Conservation (phyloP, 2,113 vertebrate species). For the Gambusia holbrooki region DNA sequence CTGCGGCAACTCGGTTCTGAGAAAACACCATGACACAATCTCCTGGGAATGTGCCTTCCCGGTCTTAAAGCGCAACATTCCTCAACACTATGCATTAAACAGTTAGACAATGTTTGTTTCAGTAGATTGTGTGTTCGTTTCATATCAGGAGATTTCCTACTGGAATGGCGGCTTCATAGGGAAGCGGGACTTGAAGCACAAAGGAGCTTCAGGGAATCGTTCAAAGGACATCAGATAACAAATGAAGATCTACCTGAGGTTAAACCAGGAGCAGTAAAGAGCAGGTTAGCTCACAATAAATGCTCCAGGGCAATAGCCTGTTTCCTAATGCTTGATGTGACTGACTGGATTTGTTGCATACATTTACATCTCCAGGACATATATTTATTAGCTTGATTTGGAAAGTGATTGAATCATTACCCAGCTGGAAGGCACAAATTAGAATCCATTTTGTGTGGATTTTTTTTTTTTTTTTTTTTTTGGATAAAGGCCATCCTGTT, state of each 20-base stretch:
- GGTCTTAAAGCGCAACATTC: not conserved
- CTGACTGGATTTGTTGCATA: not conserved
- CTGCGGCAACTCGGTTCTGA: not conserved
- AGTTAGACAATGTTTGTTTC: not conserved
- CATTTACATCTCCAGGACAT: not conserved
- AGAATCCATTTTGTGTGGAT: not conserved
- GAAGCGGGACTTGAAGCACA: not conserved
- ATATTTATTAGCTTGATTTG: not conserved
- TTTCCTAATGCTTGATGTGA: not conserved
- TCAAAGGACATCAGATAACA: not conserved
- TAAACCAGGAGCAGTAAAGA: not conserved
- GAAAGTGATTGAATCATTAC: not conserved
- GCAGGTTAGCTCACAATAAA: not conserved
- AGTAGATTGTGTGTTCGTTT: not conserved
- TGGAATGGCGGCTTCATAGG: not conserved
- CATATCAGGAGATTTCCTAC: not conserved
- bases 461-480: not conserved
- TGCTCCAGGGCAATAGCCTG: not conserved
- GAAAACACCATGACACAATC: not conserved
- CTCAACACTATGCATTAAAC: not conserved
- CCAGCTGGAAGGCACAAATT: not conserved
- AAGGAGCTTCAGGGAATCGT: not conserved
- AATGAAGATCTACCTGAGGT: not conserved
- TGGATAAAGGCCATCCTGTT: not conserved
- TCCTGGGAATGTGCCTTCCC: not conserved